Conservation (phyloP, 2,797 vertebrate species). For the Arremon aurantiirostris region DNA sequence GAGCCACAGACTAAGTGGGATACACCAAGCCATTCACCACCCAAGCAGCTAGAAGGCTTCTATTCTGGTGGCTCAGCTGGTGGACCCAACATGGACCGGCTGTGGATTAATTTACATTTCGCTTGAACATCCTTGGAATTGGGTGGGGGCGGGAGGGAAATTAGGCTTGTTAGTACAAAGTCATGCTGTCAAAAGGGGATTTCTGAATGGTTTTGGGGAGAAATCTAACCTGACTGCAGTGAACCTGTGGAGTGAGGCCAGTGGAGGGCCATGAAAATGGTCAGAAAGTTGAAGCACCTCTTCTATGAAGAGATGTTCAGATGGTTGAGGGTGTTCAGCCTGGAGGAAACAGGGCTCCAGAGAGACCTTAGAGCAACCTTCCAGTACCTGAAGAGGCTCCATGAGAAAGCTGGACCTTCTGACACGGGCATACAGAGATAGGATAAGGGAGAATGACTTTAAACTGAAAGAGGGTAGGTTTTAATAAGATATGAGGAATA, state of each 20-base stretch:
- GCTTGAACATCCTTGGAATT: neutral
- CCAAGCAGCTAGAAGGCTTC: neutral
- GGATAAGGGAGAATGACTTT: neutral
- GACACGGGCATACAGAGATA: too few species aligned
- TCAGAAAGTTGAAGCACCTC: neutral
- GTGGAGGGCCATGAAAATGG: neutral
- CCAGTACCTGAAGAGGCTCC: neutral
- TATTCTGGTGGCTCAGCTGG: neutral
- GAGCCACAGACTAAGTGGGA: neutral
- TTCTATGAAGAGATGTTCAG: neutral
- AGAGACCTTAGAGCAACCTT: neutral
- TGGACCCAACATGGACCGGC: neutral
- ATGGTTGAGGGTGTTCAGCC: neutral
- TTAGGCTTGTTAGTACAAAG: neutral
- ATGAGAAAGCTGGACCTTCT: neutral
- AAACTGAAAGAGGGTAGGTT: neutral
- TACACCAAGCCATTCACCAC: neutral
- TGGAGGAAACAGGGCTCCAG: neutral
- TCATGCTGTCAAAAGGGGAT: neutral
- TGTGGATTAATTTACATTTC: neutral
- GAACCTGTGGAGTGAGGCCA: neutral
- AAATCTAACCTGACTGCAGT: neutral
- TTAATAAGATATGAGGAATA: neutral
- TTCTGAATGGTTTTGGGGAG: neutral
- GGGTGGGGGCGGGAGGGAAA: rapidly evolving